Evolutionary conservation across 2,113 vertebrate species (phyloP).

Genomic region (Caranx melampygus): DNA sequence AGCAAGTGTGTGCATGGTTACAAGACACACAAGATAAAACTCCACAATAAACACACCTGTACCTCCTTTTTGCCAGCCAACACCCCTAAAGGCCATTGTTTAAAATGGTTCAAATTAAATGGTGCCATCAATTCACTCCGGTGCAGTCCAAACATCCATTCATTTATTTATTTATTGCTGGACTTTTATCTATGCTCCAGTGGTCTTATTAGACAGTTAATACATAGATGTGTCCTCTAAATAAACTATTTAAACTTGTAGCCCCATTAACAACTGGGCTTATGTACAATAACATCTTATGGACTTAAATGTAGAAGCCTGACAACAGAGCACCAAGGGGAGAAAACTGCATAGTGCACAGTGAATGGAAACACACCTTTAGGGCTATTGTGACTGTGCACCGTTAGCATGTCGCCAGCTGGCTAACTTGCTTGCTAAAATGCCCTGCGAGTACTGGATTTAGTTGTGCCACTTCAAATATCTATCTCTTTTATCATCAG

Average conservation of each 20-base stretch:
- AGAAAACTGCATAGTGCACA: not conserved
- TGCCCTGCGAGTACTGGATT: too few species aligned
- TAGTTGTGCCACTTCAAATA: too few species aligned
- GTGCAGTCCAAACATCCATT: not conserved
- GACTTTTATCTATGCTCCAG: too few species aligned
- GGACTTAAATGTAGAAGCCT: not conserved
- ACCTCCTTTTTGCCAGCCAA: not conserved
- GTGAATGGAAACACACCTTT: not conserved
- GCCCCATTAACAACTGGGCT: too few species aligned
- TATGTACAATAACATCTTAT: not conserved
- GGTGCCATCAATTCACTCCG: not conserved
- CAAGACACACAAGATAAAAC: not conserved
- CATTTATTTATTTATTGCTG: not conserved
- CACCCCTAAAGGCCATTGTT: not conserved
- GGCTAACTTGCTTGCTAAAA: too few species aligned
- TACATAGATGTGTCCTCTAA: too few species aligned
- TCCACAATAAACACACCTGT: not conserved
- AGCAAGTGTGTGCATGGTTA: conserved; percentile 7
- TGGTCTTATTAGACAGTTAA: too few species aligned
- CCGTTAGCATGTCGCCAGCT: too few species aligned
- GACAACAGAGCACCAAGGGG: not conserved
- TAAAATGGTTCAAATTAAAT: not conserved
- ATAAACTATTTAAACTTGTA: too few species aligned
- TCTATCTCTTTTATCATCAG: too few species aligned
- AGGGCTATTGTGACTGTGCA: not conserved